Percentiles rank a stretch among this genome's conserved stretches.
phyloP scores from a whole-genome alignment of 2,888 invertebrate genomes.

The Drosophila borborema region DNA sequence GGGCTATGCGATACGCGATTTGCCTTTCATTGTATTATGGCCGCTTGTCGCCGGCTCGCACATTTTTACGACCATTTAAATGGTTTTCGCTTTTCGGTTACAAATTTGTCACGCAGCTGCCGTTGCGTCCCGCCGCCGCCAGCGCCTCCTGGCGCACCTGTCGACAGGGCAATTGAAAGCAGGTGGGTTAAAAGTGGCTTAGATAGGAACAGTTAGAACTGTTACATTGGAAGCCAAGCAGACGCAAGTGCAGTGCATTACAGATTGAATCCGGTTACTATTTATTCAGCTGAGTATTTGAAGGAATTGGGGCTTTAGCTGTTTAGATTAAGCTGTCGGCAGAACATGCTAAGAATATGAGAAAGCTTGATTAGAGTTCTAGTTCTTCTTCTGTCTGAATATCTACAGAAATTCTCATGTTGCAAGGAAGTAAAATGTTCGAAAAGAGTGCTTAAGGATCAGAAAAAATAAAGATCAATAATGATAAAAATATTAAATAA shows the following conservation, averaged over 20 bases:
- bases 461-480: no score
- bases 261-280: constrained; percentile 19
- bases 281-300: neutral
- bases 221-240: constrained; percentile 11
- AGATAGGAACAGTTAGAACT: neutral
- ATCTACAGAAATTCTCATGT: neutral
- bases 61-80: constrained; percentile 80
- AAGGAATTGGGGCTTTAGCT: no score
- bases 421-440: no score
- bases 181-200: constrained; percentile 38
- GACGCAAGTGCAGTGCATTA: constrained; percentile 14
- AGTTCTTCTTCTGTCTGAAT: neutral
- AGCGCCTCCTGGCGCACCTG: neutral
- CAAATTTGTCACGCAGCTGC: constrained; percentile 62
- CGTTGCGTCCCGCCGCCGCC: neutral
- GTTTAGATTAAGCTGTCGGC: neutral
- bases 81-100: constrained; percentile 68
- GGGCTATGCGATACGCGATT: constrained; percentile 49
- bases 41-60: constrained; percentile 64
- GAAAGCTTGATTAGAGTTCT: neutral
- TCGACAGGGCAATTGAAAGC: constrained; percentile 5
- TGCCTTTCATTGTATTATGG: constrained; percentile 67
- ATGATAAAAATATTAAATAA: no score
- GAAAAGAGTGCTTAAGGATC: no score
- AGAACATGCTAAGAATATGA: neutral